Evolutionary conservation across 2,888 invertebrate species (phyloP).

Genomic region (Biston stratarius): DNA sequence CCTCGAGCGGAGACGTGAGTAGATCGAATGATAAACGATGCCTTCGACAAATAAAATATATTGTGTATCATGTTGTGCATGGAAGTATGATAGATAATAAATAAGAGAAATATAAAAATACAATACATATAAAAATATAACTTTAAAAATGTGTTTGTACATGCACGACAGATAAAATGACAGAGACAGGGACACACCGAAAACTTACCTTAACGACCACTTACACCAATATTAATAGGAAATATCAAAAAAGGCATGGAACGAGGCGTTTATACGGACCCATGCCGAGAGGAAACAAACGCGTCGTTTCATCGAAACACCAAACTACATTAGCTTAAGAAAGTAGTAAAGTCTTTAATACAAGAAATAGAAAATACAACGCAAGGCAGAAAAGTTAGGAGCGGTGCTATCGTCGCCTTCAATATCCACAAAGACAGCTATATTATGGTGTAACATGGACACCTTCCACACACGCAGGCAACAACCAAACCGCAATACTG

Average conservation of each 20-base stretch:
- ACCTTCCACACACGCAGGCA: slow-evolving; percentile 78
- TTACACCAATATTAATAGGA: slow-evolving; percentile 55
- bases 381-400: slow-evolving; percentile 79
- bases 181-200: slow-evolving; percentile 77
- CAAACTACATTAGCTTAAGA: slow-evolving; percentile 73
- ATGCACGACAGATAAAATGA: slow-evolving; percentile 75
- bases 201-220: slow-evolving; percentile 77
- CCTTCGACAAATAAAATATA: slow-evolving; percentile 60
- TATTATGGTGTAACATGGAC: slow-evolving; percentile 62
- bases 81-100: slow-evolving; percentile 74
- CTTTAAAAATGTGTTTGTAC: slow-evolving; percentile 64
- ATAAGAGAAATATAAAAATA: slow-evolving; percentile 71
- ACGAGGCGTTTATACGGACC: slow-evolving; percentile 69
- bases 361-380: slow-evolving; percentile 75
- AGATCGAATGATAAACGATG: slow-evolving; percentile 67
- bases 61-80: slow-evolving; percentile 76
- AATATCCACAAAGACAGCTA: slow-evolving; percentile 69
- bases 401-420: slow-evolving; percentile 83
- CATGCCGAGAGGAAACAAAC: slow-evolving; percentile 54
- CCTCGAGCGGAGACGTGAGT: slow-evolving; percentile 58
- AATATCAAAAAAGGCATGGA: slow-evolving; percentile 68
- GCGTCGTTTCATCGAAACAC: slow-evolving; percentile 76
- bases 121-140: slow-evolving; percentile 64
- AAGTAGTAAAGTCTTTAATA: slow-evolving; percentile 72
- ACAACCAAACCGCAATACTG: slow-evolving; percentile 81